These are phyloP conservation scores for Artibeus lituratus DNA, from an alignment of 2,797 vertebrate species.

Conservation along the genomic window DNA sequence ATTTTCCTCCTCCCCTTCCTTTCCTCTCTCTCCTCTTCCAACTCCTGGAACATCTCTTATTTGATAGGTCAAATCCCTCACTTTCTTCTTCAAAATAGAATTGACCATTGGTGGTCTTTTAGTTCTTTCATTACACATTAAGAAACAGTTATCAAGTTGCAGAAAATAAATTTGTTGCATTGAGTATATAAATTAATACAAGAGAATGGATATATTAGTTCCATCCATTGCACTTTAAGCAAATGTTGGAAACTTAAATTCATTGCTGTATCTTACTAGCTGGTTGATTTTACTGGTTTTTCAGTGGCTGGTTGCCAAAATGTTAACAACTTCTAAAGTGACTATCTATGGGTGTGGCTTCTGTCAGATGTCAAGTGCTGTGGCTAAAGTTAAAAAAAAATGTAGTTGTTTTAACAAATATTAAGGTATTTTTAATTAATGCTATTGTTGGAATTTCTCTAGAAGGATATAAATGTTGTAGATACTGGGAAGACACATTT, in stretches of 20 bases:
- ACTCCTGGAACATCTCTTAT: background rate
- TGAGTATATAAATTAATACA: background rate
- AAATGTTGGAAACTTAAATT: background rate
- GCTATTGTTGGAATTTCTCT: background rate
- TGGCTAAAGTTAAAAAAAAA: constrained; percentile 17
- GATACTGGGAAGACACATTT: background rate
- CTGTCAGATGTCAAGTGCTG: background rate
- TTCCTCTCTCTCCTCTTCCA: background rate
- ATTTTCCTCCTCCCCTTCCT: background rate
- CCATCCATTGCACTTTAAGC: background rate
- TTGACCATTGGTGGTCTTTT: background rate
- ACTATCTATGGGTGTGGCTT: background rate
- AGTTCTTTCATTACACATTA: background rate
- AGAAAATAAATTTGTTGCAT: background rate
- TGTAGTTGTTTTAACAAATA: background rate
- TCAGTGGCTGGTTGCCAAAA: background rate
- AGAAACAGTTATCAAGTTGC: background rate
- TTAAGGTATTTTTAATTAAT: background rate
- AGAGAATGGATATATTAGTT: background rate
- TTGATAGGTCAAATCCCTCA: background rate
- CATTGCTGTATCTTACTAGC: background rate
- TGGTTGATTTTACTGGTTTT: background rate
- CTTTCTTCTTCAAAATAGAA: background rate
- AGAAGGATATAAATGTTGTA: background rate
- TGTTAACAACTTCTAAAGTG: background rate